Evolutionary conservation across 2,797 vertebrate species (phyloP), one percentile per base, ranked within the genome.

Genomic region (Brotula barbata): DNA sequence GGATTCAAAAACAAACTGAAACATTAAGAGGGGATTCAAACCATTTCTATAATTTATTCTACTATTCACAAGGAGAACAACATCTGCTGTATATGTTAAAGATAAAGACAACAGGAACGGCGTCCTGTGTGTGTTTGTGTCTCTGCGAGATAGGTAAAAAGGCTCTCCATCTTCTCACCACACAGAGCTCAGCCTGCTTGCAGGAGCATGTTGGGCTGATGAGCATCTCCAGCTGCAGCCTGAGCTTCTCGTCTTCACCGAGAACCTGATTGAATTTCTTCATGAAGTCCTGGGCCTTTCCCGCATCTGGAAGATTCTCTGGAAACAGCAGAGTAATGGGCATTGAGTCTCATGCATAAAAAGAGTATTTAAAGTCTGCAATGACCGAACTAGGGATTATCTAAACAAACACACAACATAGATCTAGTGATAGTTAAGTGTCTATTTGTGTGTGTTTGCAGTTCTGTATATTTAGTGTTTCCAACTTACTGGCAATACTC

Each of bases 271-370:
- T 99, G 83, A 99, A 99, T 83, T 94, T 99, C 87, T 99, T 98
- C 92, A 99, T 96, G 89, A 99, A 99, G 90, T 99, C 95, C 88
- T 99, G 96, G 62, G 96, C 96, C 88, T 99, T 99, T 49, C 97
- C 96, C 62, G 96, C 95, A 65, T 99, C 97, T 58, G 96, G 97
- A 46, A 99, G 92, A 82, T 99, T 98, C 87, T 98, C 96, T 98
- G 81, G 19, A 74, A 62, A 71, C 25, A 22, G 43, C 5, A 50
- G 3, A 51, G 25, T 11, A 7, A 36, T 2, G n/a, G 37, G 37
- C 8, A 59, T 11, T 1, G 23, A 0, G 7, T n/a, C 3, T 13
- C 11, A 23, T 11, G 15, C 20, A 19, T 25, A 7, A 15, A 45
- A 23, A 22, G 13, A 45, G 12, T 9, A 45, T n/a, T 16, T 15